Base-by-base conservation (phyloP, 1,140 invertebrate genomes). In the Drosophila subobscura region DNA sequence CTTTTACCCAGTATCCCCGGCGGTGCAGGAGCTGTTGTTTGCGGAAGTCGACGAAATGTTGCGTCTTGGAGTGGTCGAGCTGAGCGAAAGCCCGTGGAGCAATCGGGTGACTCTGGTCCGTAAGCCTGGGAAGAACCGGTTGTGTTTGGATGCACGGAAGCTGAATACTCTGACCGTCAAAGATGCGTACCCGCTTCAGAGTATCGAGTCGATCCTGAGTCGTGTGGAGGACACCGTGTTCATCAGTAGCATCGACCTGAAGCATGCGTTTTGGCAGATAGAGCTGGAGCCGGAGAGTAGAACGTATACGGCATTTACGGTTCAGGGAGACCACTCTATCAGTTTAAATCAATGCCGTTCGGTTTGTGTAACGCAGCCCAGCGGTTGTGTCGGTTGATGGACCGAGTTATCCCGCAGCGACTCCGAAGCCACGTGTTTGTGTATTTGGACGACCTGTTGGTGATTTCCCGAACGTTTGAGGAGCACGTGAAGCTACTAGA, bases 331-430 rank as follows among this genome's bases (percentile, higher is more conserved):
- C 16, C 16, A 20, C 16, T 20, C 90, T 92, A 79, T 61, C 83
- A 90, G 27, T 93, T 92, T 58, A 76, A 54, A n/a, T 76, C 89
- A 0, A 91, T 93, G 89, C 91, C 92, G 0, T 93, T 93, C 72
- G 92, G 92, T 1, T 73, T 93, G 1, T 70, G 58, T 20, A 92
- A 92, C 64, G 79, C 88, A 3, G 75, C 91, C 5, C 56, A 57
- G n/a, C 42, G 54, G 3, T 14, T 59, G 16, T 20, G 16, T 16
- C 72, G 40, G 16, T 1, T 20, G 16, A 52, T 77, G 51, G 57
- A 77, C 42, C 29, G 52, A 40, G 52, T 68, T 3, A 67, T 77
- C 1, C 59, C 70, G 5, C 37, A 52, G 4, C 37, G 56, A 8
- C 33, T 70, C 4, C 27, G 60, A 12, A n/a, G 42, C 12, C 29